These are phyloP conservation scores for Podilymbus podiceps DNA, from an alignment of 2,113 vertebrate species.

Conservation along the genomic window DNA sequence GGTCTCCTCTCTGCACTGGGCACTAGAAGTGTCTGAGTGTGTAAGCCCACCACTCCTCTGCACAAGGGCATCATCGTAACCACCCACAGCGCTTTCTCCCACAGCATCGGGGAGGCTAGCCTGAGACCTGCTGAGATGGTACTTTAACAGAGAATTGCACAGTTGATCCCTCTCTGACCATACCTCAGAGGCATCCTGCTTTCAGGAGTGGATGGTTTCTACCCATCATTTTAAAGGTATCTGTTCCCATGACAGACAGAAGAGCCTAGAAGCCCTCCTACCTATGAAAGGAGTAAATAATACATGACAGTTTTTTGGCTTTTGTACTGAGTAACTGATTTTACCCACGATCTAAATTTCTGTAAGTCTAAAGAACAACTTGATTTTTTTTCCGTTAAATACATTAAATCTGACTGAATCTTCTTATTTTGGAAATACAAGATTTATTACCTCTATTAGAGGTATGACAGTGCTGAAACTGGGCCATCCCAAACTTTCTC, in stretches of 20 bases:
- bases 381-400: not conserved
- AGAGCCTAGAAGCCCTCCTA: not conserved
- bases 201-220: not conserved
- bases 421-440: not conserved
- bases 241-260: not conserved
- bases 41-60: not conserved
- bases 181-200: not conserved
- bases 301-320: not conserved
- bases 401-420: not conserved
- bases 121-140: not conserved
- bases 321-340: not conserved
- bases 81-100: not conserved
- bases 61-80: not conserved
- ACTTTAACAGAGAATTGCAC: not conserved
- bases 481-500: not conserved
- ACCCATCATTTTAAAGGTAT: not conserved
- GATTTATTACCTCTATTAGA: not conserved
- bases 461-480: not conserved
- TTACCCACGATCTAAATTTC: not conserved
- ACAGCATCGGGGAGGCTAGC: not conserved
- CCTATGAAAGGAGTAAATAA: not conserved
- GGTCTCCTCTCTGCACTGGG: not conserved
- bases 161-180: not conserved
- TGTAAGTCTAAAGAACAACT: not conserved
- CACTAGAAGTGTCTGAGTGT: not conserved